Percentiles rank a stretch among this genome's conserved stretches.
These are phyloP conservation scores for Platyscapa corneri DNA, from an alignment of 1,140 invertebrate genomes.

Conservation along the genomic window DNA sequence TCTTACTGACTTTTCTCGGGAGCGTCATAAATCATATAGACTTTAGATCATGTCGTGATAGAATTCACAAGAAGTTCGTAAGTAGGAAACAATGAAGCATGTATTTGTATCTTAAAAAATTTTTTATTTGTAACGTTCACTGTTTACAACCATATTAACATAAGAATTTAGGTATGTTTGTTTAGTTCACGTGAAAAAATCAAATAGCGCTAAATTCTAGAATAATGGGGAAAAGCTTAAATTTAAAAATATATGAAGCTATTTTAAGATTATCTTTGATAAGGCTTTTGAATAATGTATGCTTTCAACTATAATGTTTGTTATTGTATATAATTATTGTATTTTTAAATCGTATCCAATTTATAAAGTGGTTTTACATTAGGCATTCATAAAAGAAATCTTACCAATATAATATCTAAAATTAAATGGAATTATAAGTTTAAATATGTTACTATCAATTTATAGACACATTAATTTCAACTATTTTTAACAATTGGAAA, in stretches of 20 bases:
- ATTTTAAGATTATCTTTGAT: neutral
- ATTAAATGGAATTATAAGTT: neutral
- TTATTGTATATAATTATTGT: neutral
- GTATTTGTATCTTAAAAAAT: conserved; percentile 1
- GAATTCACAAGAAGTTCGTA: conserved; percentile 13
- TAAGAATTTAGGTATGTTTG: conserved; percentile 13
- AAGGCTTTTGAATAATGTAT: neutral
- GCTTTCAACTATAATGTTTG: neutral
- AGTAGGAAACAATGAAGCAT: neutral
- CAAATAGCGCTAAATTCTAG: neutral
- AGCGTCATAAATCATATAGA: conserved; percentile 13
- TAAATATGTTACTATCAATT: too few relatives aligned
- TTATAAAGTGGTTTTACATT: neutral
- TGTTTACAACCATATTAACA: conserved; percentile 14
- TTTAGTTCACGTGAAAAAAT: neutral
- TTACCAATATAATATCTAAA: neutral
- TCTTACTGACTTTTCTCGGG: conserved; percentile 15
- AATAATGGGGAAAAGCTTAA: neutral
- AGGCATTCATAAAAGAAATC: neutral
- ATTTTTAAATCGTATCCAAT: neutral
- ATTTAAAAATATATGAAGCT: too few relatives aligned
- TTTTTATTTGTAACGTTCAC: neutral
- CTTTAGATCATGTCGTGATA: conserved; percentile 12
- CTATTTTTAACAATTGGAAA: too few relatives aligned
- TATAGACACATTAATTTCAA: too few relatives aligned